Evolutionary conservation across 2,113 vertebrate genomes (phyloP), one percentile per base, ranked within the genome.

Genomic region (Steatornis caripensis): DNA sequence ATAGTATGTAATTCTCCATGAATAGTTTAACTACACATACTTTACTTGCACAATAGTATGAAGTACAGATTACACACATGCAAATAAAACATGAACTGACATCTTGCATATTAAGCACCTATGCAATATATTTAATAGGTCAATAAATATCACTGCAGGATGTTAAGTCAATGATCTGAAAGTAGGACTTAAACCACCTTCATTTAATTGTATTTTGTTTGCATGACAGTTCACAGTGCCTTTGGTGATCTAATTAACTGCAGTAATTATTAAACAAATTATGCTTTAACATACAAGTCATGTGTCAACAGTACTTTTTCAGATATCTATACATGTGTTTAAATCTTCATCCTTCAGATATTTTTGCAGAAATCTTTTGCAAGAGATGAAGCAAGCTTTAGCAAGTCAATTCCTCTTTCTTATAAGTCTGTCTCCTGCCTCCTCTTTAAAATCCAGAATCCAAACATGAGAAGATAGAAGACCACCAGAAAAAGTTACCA

Each of bases 231-330:
- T 92, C 51, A 37, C 36, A 71, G n/a, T 58, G 95, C 75, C 60
- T 51, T 54, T 12, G 16, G 66, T 68, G 26, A 84, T 80, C 83
- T 90, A 93, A 93, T 95, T 89, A 95, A 83, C 85, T 96, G 75
- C 43, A 51, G 26, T 80, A 91, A 96, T 83, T 58, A 76, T 46
- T 87, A 96, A 96, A 82, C 26, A 82, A 95, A 95, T 58, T 74
- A 34, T 17, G 58, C 24, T 57, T 78, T 69, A 93, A 93, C 66
- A 93, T 55, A 90, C 26, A 85, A 93, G 54, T 60, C 37, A 49
- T 4, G 3, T 53, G 20, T 70, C 75, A 85, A 74, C 26, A 77
- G 58, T 11, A 75, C 27, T 70, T 86, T 90, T 79, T 34, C 89
- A 89, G 58, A 87, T 65, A 65, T 46, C 8, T 48, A 61, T 9